phyloP scores from a whole-genome alignment of 1,140 invertebrate genomes.

The Diorhabda elongata region DNA sequence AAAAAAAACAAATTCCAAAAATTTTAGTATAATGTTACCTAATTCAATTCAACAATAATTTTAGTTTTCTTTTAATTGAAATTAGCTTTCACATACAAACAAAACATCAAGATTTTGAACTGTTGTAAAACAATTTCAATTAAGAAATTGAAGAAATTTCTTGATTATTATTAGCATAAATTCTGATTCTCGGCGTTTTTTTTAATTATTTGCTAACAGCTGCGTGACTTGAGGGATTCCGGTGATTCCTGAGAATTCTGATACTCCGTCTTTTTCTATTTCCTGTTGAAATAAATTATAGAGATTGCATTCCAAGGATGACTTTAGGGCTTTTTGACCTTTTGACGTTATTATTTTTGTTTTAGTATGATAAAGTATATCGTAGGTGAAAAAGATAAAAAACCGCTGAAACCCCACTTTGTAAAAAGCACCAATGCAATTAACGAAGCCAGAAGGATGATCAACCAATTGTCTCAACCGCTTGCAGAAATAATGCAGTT shows the following conservation, averaged over 20 bases:
- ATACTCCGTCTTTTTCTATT: too few species aligned
- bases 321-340: background rate
- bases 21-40: background rate
- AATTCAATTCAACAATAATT: background rate
- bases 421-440: slow-evolving; percentile 37
- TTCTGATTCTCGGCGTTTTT: too few species aligned
- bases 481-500: slow-evolving; percentile 41
- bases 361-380: slow-evolving; percentile 39
- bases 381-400: slow-evolving; percentile 17
- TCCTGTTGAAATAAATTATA: too few species aligned
- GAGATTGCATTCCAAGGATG: too few species aligned
- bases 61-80: background rate
- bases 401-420: slow-evolving; percentile 33
- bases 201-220: too few species aligned
- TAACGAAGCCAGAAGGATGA: slow-evolving; percentile 39
- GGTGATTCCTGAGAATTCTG: too few species aligned
- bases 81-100: background rate
- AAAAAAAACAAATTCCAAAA: background rate
- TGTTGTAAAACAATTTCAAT: too few species aligned
- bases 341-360: slow-evolving; percentile 5
- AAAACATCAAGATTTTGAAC: too few species aligned
- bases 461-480: slow-evolving; percentile 39
- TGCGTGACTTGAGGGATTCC: too few species aligned
- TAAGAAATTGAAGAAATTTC: too few species aligned
- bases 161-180: too few species aligned